Percentiles rank a stretch among this genome's conserved stretches.
Conservation (phyloP, 2,797 vertebrate species). For the Myiotriccus ornatus region DNA sequence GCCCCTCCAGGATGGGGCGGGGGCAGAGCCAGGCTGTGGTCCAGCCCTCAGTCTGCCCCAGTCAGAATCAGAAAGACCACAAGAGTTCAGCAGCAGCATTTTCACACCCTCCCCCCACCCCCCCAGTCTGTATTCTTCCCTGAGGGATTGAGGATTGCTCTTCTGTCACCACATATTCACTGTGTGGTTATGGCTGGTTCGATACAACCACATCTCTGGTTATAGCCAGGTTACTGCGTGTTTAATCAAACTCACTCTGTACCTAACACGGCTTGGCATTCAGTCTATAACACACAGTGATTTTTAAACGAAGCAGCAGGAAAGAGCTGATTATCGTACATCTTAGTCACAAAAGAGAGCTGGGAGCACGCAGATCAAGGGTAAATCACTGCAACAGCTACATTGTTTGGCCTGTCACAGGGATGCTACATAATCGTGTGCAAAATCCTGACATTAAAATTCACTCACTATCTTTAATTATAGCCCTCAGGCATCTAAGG, state of each 20-base stretch:
- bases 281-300: background rate
- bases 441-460: background rate
- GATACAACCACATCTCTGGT: background rate
- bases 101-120: background rate
- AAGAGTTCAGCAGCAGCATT: background rate
- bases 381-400: background rate
- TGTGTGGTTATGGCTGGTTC: background rate
- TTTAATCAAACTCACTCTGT: background rate
- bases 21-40: background rate
- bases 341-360: background rate
- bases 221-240: accelerated
- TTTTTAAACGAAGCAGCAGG: background rate
- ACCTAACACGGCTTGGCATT: background rate
- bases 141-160: accelerated
- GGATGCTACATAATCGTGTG: background rate
- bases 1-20: accelerated
- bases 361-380: background rate
- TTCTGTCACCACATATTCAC: background rate
- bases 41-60: background rate
- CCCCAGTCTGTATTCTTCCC: background rate
- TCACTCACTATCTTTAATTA: slow-evolving; percentile 17
- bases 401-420: background rate
- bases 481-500: slow-evolving; percentile 4
- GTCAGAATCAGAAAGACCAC: background rate
- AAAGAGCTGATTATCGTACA: background rate